Evolutionary conservation across 2,888 invertebrate species (phyloP), one percentile per base, ranked within the genome.

Genomic region (Fabriciana adippe): DNA sequence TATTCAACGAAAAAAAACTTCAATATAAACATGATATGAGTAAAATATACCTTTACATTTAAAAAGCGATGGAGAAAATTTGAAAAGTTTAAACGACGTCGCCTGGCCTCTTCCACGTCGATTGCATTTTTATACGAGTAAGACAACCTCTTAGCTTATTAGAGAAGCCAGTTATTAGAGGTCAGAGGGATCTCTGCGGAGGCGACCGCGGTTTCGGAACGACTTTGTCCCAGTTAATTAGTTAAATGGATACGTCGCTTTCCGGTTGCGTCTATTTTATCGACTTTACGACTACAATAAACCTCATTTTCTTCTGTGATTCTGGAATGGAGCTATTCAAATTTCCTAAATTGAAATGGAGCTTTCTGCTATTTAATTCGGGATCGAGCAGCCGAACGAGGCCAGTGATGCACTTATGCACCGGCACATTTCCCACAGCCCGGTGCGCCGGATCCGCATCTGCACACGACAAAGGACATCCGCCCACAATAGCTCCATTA

Each of bases 401-500:
- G 86, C 81, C 89, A 88, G 81, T 79, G 87, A 84, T 86, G 87
- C 88, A 88, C 86, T 88, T 87, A 85, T 89, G 87, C 88, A 86
- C 83, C 86, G 85, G 87, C 86, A 89, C 86, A 89, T 87, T 87
- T 86, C 87, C 85, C 86, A 82, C 83, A 83, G 82, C 81, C 85
- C 83, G 82, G 79, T 82, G 81, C 83, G 74, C 86, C 81, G 86
- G 85, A 81, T 85, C 84, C 82, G 84, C 85, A 78, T 82, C 81
- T 81, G 84, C 84, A 82, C 82, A 80, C 86, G 89, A 92, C 91
- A 92, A 91, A 92, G 90, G 90, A 88, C 91, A 87, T 87, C 86
- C 87, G 83, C 80, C 89, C 89, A 92, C 92, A 92, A 92, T 92
- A 83, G 89, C 88, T 91, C 91, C 92, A 92, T 92, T 92, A 92